Percentiles rank a stretch among this genome's conserved stretches.
Conservation (phyloP, 2,888 invertebrate genomes). For the Cordilura impudica region DNA sequence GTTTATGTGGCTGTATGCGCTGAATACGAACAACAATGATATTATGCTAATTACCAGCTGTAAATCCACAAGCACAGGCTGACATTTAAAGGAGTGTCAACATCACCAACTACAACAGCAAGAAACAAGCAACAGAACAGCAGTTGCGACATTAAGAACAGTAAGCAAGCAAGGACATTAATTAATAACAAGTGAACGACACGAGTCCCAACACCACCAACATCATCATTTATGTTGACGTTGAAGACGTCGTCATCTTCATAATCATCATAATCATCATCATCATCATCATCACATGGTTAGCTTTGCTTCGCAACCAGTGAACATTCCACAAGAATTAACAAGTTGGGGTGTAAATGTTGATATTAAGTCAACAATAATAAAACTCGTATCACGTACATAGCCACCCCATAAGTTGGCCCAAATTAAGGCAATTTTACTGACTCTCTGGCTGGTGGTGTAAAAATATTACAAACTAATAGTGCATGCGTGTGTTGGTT, state of each 20-base stretch:
- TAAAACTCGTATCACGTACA: not conserved
- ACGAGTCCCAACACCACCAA: constrained; percentile 40
- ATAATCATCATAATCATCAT: constrained; percentile 13
- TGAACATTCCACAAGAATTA: constrained; percentile 54
- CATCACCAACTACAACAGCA: constrained; percentile 30
- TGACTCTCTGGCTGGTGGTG: not conserved
- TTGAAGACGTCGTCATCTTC: not conserved
- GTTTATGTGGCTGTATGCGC: constrained; percentile 28
- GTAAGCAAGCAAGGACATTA: constrained; percentile 64
- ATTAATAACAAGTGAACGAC: constrained; percentile 69
- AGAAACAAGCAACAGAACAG: constrained; percentile 1
- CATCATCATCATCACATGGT: constrained; percentile 15
- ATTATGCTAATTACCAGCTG: constrained; percentile 74
- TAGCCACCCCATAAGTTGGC: constrained; percentile 34
- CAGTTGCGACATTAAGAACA: not conserved
- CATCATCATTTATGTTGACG: constrained; percentile 26
- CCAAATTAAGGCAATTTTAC: constrained; percentile 22
- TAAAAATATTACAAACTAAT: not conserved
- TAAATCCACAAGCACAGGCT: constrained; percentile 64
- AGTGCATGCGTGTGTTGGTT: not conserved
- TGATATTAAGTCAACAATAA: not conserved
- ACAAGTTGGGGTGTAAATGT: constrained; percentile 42
- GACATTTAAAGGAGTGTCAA: constrained; percentile 62
- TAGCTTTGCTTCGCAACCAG: constrained; percentile 43
- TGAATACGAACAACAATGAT: constrained; percentile 52